Percentiles rank a stretch among this genome's conserved stretches.
Evolutionary conservation across 2,113 vertebrate species (phyloP).

Genomic region (Sander lucioperca): DNA sequence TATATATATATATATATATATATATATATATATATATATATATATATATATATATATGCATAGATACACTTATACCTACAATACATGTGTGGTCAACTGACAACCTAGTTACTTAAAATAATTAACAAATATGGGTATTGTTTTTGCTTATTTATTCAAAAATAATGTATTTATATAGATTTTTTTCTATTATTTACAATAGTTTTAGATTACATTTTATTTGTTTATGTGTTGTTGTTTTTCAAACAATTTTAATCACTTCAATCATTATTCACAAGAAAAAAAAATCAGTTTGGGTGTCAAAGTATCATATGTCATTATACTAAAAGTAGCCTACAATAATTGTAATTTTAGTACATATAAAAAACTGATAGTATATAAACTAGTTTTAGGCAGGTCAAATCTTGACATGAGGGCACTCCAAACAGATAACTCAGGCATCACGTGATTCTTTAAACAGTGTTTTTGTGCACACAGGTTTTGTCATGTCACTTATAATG

Average conservation of each 20-base stretch:
- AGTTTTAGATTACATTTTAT: background rate
- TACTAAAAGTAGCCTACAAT: background rate
- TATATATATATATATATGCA: background rate
- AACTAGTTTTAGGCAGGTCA: constrained; percentile 7
- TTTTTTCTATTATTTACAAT: background rate
- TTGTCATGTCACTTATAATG: constrained; percentile 42
- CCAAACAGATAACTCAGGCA: constrained; percentile 12
- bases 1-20: no score
- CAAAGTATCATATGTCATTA: background rate
- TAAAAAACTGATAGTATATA: background rate
- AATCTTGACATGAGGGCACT: constrained; percentile 1
- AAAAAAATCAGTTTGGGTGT: background rate
- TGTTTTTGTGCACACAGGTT: constrained; percentile 39
- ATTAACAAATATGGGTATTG: background rate
- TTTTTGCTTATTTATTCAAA: background rate
- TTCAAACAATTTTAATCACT: background rate
- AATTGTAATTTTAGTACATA: background rate
- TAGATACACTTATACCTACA: background rate
- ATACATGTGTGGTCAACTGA: background rate
- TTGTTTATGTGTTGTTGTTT: background rate
- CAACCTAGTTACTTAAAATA: background rate
- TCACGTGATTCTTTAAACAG: background rate
- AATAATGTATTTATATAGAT: background rate
- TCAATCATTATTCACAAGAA: background rate
- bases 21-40: no score